Conservation (phyloP, 2,113 vertebrate species). For the Calyptommatus sinebrachiatus region DNA sequence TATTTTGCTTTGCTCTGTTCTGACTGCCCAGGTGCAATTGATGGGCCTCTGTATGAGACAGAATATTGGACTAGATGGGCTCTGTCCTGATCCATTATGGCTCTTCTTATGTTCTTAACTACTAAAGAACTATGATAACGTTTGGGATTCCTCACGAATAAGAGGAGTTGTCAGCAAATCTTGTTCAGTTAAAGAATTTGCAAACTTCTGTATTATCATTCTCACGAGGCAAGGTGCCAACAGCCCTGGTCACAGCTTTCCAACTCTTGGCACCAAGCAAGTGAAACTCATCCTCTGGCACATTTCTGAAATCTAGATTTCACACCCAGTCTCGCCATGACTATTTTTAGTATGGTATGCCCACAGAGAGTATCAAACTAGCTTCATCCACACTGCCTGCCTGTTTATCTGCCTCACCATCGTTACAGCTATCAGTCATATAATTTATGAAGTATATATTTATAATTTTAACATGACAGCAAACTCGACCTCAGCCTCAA, state of each 20-base stretch:
- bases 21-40: no score
- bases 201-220: neutral
- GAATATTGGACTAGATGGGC: no score
- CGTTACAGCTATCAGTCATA: neutral
- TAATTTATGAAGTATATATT: neutral
- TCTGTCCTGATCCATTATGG: no score
- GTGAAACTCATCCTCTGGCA: conserved; percentile 27
- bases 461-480: conserved; percentile 6
- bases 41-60: no score
- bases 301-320: conserved; percentile 20
- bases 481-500: neutral
- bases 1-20: no score
- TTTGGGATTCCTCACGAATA: neutral
- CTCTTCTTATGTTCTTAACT: no score
- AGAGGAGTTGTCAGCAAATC: neutral
- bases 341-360: conserved; percentile 27
- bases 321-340: conserved; percentile 13
- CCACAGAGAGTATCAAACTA: conserved; percentile 20
- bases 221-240: neutral
- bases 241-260: neutral
- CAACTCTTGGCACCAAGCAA: conserved; percentile 24
- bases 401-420: neutral
- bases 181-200: neutral
- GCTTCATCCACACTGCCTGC: neutral
- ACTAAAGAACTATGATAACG: neutral